Conservation (phyloP, 1,140 invertebrate genomes). For the Zaprionus camerounensis region DNA sequence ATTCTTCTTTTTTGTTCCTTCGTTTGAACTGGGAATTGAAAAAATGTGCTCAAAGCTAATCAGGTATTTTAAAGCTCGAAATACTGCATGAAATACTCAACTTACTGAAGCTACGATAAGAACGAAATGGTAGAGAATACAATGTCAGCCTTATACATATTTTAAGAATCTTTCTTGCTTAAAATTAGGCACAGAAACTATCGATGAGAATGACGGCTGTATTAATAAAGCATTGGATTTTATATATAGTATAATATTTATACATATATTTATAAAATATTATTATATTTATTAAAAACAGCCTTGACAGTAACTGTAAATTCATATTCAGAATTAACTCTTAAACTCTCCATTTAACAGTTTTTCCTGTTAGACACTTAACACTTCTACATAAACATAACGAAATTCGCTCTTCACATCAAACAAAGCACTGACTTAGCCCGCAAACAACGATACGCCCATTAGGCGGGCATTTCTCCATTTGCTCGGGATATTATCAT, state of each 20-base stretch:
- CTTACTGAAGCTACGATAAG: background rate
- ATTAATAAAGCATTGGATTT: too few species aligned
- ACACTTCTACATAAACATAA: background rate
- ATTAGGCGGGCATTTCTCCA: background rate
- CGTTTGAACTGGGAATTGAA: background rate
- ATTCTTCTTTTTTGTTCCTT: background rate
- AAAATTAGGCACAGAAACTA: too few species aligned
- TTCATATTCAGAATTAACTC: background rate
- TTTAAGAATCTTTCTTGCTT: too few species aligned
- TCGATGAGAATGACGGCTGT: too few species aligned
- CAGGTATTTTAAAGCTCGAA: background rate
- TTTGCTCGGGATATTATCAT: slow-evolving; percentile 1
- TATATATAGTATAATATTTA: too few species aligned
- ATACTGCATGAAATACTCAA: background rate
- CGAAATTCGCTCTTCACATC: background rate
- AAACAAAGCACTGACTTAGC: background rate
- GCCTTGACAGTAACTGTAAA: background rate
- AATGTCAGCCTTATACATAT: too few species aligned
- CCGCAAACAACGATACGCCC: slow-evolving; percentile 4
- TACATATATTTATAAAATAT: too few species aligned
- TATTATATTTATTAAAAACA: too few species aligned
- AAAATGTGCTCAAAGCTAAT: slow-evolving; percentile 1
- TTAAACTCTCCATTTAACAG: background rate
- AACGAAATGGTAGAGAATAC: background rate
- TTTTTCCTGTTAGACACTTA: background rate